Conservation (phyloP, 2,113 vertebrate genomes). For the Taxidea taxus region DNA sequence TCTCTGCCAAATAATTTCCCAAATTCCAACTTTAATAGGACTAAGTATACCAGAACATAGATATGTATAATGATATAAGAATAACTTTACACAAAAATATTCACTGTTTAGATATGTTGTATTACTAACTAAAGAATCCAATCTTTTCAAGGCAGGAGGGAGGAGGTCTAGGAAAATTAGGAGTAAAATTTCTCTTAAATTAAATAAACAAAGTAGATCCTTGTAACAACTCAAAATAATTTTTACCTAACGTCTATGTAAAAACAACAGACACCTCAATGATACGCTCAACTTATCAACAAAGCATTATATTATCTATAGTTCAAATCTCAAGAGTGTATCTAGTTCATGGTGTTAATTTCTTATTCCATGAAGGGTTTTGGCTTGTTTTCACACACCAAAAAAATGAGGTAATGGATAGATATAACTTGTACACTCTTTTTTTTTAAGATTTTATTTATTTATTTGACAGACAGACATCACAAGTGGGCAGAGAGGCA, state of each 20-base stretch:
- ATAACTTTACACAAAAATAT: background rate
- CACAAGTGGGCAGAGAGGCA: no score
- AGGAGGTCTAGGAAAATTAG: background rate
- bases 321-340: background rate
- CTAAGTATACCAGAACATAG: background rate
- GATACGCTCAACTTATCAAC: background rate
- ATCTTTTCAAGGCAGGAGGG: background rate
- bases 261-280: background rate
- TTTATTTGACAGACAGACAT: no score
- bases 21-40: background rate
- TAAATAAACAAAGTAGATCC: background rate
- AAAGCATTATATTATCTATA: background rate
- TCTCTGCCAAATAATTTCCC: background rate
- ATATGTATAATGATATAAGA: background rate
- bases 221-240: background rate
- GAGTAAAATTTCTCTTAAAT: background rate
- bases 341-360: background rate
- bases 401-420: background rate
- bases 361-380: background rate
- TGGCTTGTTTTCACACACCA: background rate
- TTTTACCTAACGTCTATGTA: background rate
- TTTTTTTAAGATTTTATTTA: no score
- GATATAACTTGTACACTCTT: background rate
- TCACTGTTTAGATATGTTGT: background rate
- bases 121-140: background rate